Conservation (phyloP, 2,888 invertebrate species). For the Polydrusus cervinus region DNA sequence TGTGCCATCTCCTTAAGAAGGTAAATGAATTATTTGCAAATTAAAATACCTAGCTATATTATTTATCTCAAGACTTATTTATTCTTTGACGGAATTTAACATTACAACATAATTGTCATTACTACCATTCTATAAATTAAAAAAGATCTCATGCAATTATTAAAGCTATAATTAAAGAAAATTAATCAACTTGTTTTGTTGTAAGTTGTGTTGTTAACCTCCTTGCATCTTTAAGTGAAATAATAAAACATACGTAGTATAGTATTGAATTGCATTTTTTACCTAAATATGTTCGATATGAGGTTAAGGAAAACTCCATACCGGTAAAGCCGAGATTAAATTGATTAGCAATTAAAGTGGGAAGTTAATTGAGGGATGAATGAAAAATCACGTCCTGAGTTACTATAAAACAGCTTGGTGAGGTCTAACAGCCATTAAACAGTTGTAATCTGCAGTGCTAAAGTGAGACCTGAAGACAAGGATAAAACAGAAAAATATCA, state of each 20-base stretch:
- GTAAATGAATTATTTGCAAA: too few relatives aligned
- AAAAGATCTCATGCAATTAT: not conserved
- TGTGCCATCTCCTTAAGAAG: too few relatives aligned
- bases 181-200: conserved; percentile 5
- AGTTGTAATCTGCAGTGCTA: not conserved
- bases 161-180: conserved; percentile 6
- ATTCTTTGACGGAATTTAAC: not conserved
- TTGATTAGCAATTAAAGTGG: conserved; percentile 26
- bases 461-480: not conserved
- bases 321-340: not conserved
- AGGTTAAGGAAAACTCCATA: conserved; percentile 41
- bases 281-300: conserved; percentile 26
- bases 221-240: conserved; percentile 22
- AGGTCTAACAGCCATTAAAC: not conserved
- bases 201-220: conserved; percentile 29
- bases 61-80: not conserved
- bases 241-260: conserved; percentile 17
- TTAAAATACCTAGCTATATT: too few relatives aligned
- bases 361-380: conserved; percentile 34
- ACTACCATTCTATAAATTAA: not conserved
- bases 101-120: not conserved
- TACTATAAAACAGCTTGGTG: conserved; percentile 20
- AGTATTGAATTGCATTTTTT: conserved; percentile 25
- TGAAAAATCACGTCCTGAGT: conserved; percentile 26
- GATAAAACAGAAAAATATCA: not conserved